phyloP scores from a whole-genome alignment of 2,113 vertebrate species.

The Xenopus laevis region DNA sequence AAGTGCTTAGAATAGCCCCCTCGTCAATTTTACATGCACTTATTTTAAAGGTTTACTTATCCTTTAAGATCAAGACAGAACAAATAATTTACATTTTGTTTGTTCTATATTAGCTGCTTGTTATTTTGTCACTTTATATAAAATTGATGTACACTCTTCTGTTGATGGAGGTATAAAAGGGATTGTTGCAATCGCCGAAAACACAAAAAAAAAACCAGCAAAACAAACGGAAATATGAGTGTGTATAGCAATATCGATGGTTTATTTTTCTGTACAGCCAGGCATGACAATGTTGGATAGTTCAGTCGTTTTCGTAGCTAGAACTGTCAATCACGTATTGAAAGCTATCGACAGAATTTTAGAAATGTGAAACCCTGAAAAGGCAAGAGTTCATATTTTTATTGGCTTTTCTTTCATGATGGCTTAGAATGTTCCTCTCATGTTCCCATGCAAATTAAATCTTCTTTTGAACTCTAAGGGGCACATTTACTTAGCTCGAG shows the following conservation, averaged over 20 bases:
- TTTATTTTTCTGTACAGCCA: background rate
- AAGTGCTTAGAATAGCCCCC: no score
- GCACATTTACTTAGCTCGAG: no score
- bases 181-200: background rate
- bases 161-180: conserved; percentile 34
- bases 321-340: background rate
- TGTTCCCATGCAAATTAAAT: background rate
- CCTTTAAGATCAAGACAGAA: conserved; percentile 43
- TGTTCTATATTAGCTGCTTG: conserved; percentile 29
- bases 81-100: no score
- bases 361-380: background rate
- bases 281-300: background rate
- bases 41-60: no score
- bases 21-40: no score
- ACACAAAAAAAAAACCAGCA: background rate
- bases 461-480: no score
- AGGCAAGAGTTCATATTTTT: background rate
- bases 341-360: background rate
- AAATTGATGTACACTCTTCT: conserved; percentile 36
- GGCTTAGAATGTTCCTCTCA: background rate
- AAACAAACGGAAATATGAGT: background rate
- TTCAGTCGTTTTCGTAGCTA: background rate
- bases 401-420: background rate
- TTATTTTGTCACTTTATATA: conserved; percentile 44
- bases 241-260: background rate